Evolutionary conservation across 2,888 invertebrate genomes (phyloP).

Genomic region (Heteromurus nitidus): DNA sequence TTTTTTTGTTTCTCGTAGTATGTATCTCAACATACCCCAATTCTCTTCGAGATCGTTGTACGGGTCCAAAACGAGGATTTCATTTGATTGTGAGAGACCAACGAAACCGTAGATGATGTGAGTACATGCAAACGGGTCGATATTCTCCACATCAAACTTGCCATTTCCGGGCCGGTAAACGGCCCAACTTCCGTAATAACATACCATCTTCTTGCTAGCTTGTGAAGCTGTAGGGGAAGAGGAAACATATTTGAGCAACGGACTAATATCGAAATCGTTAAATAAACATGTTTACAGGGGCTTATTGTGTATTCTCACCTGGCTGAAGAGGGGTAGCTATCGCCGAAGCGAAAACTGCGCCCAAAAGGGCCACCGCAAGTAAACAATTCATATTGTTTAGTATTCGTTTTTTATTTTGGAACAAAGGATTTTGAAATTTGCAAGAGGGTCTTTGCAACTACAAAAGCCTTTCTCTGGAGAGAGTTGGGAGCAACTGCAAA

Average conservation of each 20-base stretch:
- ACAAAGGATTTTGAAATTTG: too few relatives aligned
- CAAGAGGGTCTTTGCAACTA: too few relatives aligned
- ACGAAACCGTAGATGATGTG: slow-evolving; percentile 82
- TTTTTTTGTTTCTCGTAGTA: background rate
- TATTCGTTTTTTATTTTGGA: too few relatives aligned
- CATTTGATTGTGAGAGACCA: slow-evolving; percentile 78
- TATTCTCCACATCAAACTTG: slow-evolving; percentile 79
- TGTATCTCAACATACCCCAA: slow-evolving; percentile 76
- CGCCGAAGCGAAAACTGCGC: slow-evolving; percentile 32
- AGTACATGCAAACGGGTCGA: slow-evolving; percentile 74
- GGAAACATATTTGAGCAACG: too few relatives aligned
- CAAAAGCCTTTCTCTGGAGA: too few relatives aligned
- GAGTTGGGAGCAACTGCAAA: too few relatives aligned
- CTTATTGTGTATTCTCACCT: too few relatives aligned
- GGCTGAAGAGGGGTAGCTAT: slow-evolving; percentile 40
- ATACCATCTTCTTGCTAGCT: slow-evolving; percentile 79
- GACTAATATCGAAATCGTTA: too few relatives aligned
- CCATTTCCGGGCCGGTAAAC: slow-evolving; percentile 82
- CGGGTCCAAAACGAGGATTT: slow-evolving; percentile 74
- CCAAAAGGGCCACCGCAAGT: slow-evolving; percentile 26
- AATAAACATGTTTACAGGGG: too few relatives aligned
- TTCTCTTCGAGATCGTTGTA: slow-evolving; percentile 80
- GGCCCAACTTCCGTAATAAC: slow-evolving; percentile 88
- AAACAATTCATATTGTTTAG: too few relatives aligned
- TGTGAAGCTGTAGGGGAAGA: too few relatives aligned